Base-by-base conservation (phyloP, 2,888 invertebrate genomes). In the Pachydiplax longipennis region DNA sequence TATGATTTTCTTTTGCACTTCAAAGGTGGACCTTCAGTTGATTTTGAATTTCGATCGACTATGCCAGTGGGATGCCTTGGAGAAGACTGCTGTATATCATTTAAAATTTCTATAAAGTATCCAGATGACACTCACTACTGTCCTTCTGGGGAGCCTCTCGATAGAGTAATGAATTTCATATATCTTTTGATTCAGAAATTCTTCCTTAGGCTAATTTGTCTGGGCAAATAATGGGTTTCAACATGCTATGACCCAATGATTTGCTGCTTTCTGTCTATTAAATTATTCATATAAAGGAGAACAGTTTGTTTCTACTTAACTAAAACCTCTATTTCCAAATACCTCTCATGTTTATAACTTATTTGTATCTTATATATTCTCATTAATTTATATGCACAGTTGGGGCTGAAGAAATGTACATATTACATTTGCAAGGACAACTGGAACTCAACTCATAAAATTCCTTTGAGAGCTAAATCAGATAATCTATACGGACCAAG, bases 341-440 rank as follows among this genome's bases (percentile, higher is more conserved):
- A 61, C 73, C 25, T 73, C 2, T 25, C 0, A 73, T 8, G 31
- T 12, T 25, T 73, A n/a, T 65, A 8, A 25, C 1, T 6, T 73
- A 73, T 25, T 8, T 73, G 12, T 12, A 73, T 25, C n/a, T n/a
- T n/a, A n/a, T 73, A 8, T 25, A 25, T 1, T 15, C 73, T n/a
- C 3, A 65, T 73, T 10, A 8, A 73, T 15, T 58, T 81, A 40
- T 91, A 80, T 40, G 35, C 80, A 6, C 91, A 92, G 93, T 91
- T 92, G 53, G 92, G 92, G n/a, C 91, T 92, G 37, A 92, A 91
- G 40, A 92, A 92, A 37, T 93, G 93, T 90, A 81, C 92, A 8
- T 92, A 92, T 90, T 92, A 92, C 91, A 92, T 93, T 10, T 93
- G 93, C 91, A 92, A 92, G 12, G 92, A 92, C 91, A 92, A 92